Conservation (phyloP, 2,797 vertebrate genomes). For the Pelochelys cantorii region DNA sequence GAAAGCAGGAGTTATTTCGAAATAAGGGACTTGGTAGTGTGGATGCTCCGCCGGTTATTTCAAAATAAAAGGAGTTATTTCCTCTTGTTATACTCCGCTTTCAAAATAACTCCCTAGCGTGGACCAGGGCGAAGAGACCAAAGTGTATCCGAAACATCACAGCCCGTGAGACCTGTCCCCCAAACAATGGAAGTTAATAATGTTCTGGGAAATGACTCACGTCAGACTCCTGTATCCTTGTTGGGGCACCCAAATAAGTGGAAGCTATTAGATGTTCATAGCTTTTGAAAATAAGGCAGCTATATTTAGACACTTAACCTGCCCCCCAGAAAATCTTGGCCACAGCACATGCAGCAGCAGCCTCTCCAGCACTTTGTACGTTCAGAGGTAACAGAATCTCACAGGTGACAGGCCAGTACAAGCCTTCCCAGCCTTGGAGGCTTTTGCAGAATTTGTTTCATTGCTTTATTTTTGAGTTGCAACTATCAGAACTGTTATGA, state of each 20-base stretch:
- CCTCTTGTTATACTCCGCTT: too few relatives aligned
- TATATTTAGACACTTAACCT: not conserved
- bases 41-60: too few relatives aligned
- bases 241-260: not conserved
- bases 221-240: not conserved
- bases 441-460: not conserved
- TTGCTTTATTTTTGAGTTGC: not conserved
- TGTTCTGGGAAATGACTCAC: not conserved
- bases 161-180: not conserved
- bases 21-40: too few relatives aligned
- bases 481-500: not conserved
- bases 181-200: not conserved
- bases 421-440: not conserved
- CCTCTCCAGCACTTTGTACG: not conserved
- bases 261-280: not conserved
- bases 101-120: too few relatives aligned
- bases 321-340: not conserved
- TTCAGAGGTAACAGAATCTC: not conserved
- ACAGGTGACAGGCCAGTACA: not conserved
- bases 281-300: not conserved
- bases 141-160: not conserved
- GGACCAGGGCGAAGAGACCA: too few relatives aligned
- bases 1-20: too few relatives aligned
- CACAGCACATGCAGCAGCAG: not conserved
- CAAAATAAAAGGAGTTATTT: too few relatives aligned